Conservation (phyloP, 2,888 invertebrate genomes). For the Priocnemis perturbator region DNA sequence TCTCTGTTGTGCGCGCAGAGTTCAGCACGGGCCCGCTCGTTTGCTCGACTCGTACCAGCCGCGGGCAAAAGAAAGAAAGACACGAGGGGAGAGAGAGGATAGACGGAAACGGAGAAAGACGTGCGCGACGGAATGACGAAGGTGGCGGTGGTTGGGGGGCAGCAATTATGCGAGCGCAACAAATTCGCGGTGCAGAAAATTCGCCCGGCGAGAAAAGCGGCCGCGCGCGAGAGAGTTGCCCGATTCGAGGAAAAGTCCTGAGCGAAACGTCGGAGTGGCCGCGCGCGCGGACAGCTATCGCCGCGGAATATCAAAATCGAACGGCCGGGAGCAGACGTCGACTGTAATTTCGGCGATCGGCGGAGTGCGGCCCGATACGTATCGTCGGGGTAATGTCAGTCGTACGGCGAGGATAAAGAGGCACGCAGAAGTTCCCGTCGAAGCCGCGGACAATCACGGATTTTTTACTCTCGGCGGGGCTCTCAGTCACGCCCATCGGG, state of each 20-base stretch:
- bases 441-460: background rate
- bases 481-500: too few relatives aligned
- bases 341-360: conserved; percentile 56
- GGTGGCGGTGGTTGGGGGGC: conserved; percentile 18
- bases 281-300: conserved; percentile 49
- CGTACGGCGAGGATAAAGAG: background rate
- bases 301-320: conserved; percentile 58
- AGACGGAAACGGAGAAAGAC: conserved; percentile 1
- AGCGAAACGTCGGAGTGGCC: conserved; percentile 27
- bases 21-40: background rate
- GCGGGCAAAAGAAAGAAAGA: background rate
- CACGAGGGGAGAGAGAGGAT: background rate
- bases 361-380: conserved; percentile 41
- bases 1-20: too few relatives aligned
- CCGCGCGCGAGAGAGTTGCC: background rate
- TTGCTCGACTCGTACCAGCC: conserved; percentile 1
- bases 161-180: conserved; percentile 23
- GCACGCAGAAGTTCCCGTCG: conserved; percentile 3
- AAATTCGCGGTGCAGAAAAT: conserved; percentile 38
- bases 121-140: conserved; percentile 13
- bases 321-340: conserved; percentile 43
- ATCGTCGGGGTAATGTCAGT: conserved; percentile 17
- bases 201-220: conserved; percentile 22
- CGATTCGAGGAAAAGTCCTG: conserved; percentile 21
- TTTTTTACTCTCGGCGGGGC: background rate